Percentiles rank a stretch among this genome's conserved stretches.
Conservation (phyloP, 2,797 vertebrate genomes). For the Sparidentex hasta region DNA sequence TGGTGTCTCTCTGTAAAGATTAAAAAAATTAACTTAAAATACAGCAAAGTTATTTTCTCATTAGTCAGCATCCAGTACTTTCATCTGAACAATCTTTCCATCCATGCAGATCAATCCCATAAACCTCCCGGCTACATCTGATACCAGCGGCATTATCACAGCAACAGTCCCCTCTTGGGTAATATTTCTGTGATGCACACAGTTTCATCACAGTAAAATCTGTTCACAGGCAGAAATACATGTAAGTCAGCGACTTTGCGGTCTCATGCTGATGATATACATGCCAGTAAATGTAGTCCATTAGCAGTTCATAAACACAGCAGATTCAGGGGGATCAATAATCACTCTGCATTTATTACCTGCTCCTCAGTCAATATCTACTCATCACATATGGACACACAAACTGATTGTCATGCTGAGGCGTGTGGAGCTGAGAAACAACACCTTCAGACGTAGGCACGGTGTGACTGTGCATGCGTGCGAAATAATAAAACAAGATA, state of each 20-base stretch:
- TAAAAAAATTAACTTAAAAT: constrained; percentile 29
- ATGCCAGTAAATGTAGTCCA: constrained; percentile 46
- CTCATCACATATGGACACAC: constrained; percentile 43
- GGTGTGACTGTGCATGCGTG: background rate
- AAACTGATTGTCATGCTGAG: background rate
- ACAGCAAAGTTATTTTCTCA: background rate
- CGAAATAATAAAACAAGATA: background rate
- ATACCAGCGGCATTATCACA: constrained; percentile 14
- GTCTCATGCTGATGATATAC: constrained; percentile 20
- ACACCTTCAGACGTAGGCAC: background rate
- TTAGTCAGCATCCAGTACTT: background rate
- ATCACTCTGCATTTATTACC: constrained; percentile 61
- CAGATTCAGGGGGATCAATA: constrained; percentile 63
- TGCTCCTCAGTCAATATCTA: constrained; percentile 48
- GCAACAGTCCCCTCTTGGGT: constrained; percentile 16
- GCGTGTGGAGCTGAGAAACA: background rate
- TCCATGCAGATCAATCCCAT: constrained; percentile 17
- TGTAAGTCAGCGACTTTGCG: constrained; percentile 18
- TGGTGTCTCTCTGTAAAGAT: constrained; percentile 94
- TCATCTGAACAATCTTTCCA: background rate
- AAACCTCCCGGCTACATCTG: constrained; percentile 23
- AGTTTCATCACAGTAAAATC: constrained; percentile 9
- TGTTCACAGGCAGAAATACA: constrained; percentile 21
- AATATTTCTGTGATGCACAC: constrained; percentile 21
- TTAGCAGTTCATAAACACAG: constrained; percentile 51